phyloP scores from a whole-genome alignment of 64 coral and sea anemone genomes.

The Orbicella faveolata region DNA sequence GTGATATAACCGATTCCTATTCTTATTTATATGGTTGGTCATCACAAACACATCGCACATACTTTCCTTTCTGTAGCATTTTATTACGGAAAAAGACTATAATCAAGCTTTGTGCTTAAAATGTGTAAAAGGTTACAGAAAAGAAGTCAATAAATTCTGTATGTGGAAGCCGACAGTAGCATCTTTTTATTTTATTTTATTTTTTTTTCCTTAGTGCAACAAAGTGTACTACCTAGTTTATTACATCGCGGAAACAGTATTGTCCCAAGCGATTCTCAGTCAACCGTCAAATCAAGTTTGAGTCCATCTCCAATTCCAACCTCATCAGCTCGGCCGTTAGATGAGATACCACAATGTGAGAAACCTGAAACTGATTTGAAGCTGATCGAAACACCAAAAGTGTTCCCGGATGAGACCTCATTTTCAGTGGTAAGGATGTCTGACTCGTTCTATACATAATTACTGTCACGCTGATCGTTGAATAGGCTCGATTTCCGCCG shows the following conservation, averaged over 20 bases:
- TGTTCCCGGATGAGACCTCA: constrained; percentile 9
- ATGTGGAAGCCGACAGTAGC: no score
- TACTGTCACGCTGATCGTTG: no score
- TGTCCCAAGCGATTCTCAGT: background rate
- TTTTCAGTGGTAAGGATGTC: background rate
- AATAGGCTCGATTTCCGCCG: no score
- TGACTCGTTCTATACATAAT: background rate
- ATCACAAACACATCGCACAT: no score
- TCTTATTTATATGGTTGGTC: no score
- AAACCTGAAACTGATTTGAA: background rate
- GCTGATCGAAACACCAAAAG: background rate
- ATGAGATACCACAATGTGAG: background rate
- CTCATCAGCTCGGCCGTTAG: background rate
- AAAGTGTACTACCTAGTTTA: background rate
- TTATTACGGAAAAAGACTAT: no score
- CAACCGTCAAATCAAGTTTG: background rate
- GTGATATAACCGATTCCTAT: no score
- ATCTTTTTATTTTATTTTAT: no score
- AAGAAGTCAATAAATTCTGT: no score
- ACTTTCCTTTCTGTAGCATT: no score
- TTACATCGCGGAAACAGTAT: background rate
- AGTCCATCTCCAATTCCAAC: background rate
- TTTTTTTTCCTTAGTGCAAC: background rate
- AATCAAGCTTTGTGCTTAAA: no score
- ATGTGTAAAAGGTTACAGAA: no score